phyloP scores from a whole-genome alignment of 2,113 vertebrate species.

The Carollia perspicillata region DNA sequence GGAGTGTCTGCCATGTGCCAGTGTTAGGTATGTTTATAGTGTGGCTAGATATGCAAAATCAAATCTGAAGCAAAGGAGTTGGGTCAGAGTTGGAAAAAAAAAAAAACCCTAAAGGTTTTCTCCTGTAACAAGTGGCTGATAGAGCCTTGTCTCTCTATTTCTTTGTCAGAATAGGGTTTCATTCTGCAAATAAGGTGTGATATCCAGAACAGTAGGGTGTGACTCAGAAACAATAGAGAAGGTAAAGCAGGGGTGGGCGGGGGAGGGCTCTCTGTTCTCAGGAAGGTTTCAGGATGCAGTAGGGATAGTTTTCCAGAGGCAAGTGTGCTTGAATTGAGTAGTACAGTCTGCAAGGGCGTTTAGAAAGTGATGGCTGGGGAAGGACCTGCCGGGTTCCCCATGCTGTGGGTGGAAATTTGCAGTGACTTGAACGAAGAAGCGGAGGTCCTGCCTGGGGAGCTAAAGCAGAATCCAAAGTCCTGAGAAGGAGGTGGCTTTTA shows the following conservation, averaged over 20 bases:
- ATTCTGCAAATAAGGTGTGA: not conserved
- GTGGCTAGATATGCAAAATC: not conserved
- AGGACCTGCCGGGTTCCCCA: not conserved
- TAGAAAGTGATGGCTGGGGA: not conserved
- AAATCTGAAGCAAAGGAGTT: not conserved
- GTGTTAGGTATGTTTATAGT: not conserved
- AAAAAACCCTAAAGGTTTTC: not conserved
- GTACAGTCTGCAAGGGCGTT: not conserved
- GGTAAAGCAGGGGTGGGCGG: not conserved
- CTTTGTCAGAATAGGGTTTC: not conserved
- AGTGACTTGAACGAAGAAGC: not conserved
- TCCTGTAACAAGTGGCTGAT: not conserved
- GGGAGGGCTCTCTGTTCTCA: not conserved
- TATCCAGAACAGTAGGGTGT: too few species aligned
- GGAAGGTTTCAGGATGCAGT: not conserved
- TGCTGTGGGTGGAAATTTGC: fast-evolving
- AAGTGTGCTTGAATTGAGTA: not conserved
- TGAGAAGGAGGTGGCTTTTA: not conserved
- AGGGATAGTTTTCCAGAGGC: not conserved
- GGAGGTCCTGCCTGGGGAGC: not conserved
- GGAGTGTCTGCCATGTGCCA: not conserved
- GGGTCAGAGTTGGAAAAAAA: not conserved
- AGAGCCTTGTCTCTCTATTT: not conserved
- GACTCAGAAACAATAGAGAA: not conserved
- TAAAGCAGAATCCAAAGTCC: not conserved